Evolutionary conservation across 2,797 vertebrate genomes (phyloP).

Genomic region (Dallia pectoralis): DNA sequence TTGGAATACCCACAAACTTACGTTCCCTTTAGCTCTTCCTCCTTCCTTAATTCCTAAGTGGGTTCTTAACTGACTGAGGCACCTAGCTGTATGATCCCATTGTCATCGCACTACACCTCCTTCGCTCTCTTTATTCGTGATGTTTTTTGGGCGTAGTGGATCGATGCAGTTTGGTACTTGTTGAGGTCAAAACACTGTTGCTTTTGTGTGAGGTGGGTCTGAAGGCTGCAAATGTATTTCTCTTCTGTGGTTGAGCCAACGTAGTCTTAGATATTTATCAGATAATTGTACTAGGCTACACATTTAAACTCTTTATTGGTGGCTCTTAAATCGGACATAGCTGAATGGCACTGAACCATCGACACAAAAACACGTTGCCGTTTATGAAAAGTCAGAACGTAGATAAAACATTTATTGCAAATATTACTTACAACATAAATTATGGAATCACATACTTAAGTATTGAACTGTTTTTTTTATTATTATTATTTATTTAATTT

Average conservation of each 20-base stretch:
- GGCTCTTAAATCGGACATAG: neutral
- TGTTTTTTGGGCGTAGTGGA: neutral
- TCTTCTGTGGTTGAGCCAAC: neutral
- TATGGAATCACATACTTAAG: neutral
- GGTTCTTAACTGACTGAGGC: constrained; percentile 6
- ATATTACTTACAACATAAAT: neutral
- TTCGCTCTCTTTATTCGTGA: neutral
- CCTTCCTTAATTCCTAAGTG: neutral
- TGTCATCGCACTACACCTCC: neutral
- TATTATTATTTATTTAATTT: too few relatives aligned
- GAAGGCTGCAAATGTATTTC: constrained; percentile 11
- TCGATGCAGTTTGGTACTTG: neutral
- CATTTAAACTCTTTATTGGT: neutral
- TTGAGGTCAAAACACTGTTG: constrained; percentile 11
- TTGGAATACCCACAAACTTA: neutral
- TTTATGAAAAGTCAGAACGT: neutral
- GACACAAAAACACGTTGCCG: neutral
- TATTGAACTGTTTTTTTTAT: too few relatives aligned
- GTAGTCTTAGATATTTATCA: neutral
- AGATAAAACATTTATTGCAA: too few relatives aligned
- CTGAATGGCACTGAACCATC: neutral
- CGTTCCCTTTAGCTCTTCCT: neutral
- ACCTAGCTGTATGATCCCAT: constrained; percentile 1
- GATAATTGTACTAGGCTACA: neutral
- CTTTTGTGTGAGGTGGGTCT: neutral